phyloP scores from a whole-genome alignment of 2,113 vertebrate species.

The Cyanoramphus novaezelandiae region DNA sequence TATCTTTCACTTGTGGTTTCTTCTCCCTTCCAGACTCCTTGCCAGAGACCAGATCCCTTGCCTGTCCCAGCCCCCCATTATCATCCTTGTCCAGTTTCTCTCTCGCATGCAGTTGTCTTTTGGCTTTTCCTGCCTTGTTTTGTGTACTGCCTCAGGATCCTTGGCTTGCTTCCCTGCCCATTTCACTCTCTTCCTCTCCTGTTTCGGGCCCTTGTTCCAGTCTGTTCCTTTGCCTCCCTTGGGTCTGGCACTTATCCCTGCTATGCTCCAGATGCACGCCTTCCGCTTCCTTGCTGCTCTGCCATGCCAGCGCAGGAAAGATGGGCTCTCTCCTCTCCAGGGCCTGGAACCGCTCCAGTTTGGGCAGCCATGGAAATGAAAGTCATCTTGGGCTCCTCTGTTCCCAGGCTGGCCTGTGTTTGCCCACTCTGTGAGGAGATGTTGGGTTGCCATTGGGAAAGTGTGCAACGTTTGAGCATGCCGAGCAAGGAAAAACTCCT shows the following conservation, averaged over 20 bases:
- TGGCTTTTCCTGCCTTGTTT: background rate
- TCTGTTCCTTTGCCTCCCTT: background rate
- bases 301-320: background rate
- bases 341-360: background rate
- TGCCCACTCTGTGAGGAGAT: rapidly evolving
- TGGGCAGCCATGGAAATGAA: background rate
- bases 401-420: background rate
- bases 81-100: background rate
- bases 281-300: background rate
- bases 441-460: background rate
- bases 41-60: background rate
- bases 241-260: background rate
- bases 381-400: background rate
- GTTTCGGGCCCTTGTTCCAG: background rate
- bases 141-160: background rate
- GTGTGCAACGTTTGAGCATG: rapidly evolving
- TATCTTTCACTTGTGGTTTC: background rate
- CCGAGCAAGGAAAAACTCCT: background rate
- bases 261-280: background rate
- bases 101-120: rapidly evolving
- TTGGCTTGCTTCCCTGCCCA: background rate
- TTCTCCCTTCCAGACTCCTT: background rate
- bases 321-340: background rate
- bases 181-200: background rate
- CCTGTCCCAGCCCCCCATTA: background rate